Conservation (phyloP, 2,888 invertebrate species). For the Cephus spinipes region DNA sequence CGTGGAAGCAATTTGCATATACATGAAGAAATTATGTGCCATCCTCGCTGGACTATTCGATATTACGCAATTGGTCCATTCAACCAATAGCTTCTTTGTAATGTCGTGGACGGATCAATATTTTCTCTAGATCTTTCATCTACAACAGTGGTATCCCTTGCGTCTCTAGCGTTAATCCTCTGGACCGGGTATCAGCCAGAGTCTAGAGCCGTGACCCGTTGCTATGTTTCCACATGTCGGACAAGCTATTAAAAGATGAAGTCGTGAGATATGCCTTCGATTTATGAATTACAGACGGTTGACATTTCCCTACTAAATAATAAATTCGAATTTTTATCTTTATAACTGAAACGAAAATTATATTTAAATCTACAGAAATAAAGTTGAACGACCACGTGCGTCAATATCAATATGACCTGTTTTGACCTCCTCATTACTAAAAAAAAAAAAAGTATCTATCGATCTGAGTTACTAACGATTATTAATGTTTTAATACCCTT, state of each 20-base stretch:
- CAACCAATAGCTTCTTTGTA: not conserved
- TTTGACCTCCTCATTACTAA: not conserved
- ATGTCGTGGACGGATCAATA: not conserved
- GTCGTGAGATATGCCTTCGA: conserved; percentile 9
- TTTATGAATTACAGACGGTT: not conserved
- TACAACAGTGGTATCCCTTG: not conserved
- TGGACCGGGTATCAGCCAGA: not conserved
- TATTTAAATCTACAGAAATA: too few relatives aligned
- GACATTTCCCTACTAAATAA: not conserved
- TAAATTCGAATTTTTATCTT: not conserved
- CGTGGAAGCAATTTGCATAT: not conserved
- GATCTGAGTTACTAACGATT: not conserved
- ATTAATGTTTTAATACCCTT: not conserved
- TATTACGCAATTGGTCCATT: not conserved
- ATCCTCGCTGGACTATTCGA: not conserved
- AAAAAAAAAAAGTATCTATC: not conserved
- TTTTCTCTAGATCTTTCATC: not conserved
- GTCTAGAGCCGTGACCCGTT: not conserved
- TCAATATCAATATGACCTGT: not conserved
- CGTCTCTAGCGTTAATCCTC: not conserved
- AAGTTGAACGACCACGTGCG: not conserved
- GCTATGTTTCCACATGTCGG: conserved; percentile 5
- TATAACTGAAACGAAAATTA: not conserved
- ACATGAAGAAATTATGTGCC: not conserved
- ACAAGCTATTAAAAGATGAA: conserved; percentile 12